These are phyloP conservation scores for Burhinus bistriatus DNA, from an alignment of 2,113 vertebrate species.

Conservation along the genomic window DNA sequence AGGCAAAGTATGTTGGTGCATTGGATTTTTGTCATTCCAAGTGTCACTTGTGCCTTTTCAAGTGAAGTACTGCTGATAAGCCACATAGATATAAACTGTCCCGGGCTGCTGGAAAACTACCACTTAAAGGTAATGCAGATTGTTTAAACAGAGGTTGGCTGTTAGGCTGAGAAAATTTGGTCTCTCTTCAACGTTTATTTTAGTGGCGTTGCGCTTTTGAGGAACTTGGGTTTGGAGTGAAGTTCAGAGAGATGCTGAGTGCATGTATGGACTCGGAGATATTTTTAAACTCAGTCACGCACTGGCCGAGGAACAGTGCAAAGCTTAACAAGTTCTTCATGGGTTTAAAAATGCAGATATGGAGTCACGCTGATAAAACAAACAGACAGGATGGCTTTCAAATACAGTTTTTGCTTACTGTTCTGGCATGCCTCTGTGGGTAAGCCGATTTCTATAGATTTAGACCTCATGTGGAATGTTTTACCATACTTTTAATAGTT, in stretches of 20 bases:
- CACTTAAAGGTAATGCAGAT: background rate
- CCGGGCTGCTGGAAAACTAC: background rate
- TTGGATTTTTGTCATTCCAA: slow-evolving; percentile 52
- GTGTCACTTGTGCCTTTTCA: slow-evolving; percentile 29
- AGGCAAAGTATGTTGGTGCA: background rate
- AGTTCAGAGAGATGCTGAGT: background rate
- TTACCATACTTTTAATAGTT: background rate
- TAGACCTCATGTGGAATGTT: background rate
- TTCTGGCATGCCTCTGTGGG: background rate
- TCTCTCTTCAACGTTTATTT: background rate
- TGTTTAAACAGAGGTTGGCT: background rate
- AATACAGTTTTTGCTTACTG: background rate
- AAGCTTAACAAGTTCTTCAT: background rate
- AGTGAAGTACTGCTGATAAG: slow-evolving; percentile 13
- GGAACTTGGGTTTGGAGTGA: background rate
- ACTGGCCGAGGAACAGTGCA: background rate
- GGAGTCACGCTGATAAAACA: background rate
- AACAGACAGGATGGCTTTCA: background rate
- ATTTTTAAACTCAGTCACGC: background rate
- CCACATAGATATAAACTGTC: background rate
- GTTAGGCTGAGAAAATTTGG: background rate
- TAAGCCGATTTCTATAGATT: background rate
- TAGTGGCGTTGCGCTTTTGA: background rate
- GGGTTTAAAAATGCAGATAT: background rate
- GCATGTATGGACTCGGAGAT: background rate